Evolutionary conservation across 2,113 vertebrate genomes (phyloP).

Genomic region (Cromileptes altivelis): DNA sequence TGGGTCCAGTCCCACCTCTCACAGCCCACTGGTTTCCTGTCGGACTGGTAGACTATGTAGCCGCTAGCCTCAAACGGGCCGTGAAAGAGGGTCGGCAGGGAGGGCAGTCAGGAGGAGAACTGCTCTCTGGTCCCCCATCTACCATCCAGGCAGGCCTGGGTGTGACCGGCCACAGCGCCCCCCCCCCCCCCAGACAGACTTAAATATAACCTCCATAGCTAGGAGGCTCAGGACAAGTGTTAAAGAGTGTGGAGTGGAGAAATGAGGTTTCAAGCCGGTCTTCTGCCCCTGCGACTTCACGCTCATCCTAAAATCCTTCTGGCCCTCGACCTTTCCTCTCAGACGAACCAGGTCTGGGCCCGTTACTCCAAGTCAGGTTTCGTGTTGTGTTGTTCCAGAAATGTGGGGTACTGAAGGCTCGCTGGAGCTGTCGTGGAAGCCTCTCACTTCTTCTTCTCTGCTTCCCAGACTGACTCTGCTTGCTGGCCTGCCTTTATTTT

Average conservation of each 20-base stretch:
- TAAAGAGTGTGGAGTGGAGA: slow-evolving; percentile 54
- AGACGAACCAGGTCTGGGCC: slow-evolving; percentile 39
- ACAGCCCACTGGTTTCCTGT: slow-evolving; percentile 69
- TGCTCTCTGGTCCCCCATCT: slow-evolving; percentile 76
- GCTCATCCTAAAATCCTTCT: slow-evolving; percentile 53
- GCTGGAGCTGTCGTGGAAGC: slow-evolving; percentile 57
- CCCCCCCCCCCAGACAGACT: slow-evolving; percentile 64
- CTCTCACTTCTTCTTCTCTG: slow-evolving; percentile 58
- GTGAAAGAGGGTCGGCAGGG: slow-evolving; percentile 80
- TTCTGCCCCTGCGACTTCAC: slow-evolving; percentile 60
- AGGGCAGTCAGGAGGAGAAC: slow-evolving; percentile 79
- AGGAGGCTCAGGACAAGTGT: slow-evolving; percentile 78
- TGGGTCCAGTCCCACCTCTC: slow-evolving; percentile 68
- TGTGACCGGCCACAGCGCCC: slow-evolving; percentile 81
- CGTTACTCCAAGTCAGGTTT: slow-evolving; percentile 69
- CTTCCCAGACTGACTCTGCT: slow-evolving; percentile 73
- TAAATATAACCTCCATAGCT: slow-evolving; percentile 62
- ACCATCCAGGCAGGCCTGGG: slow-evolving; percentile 95
- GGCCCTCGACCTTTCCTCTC: slow-evolving; percentile 38
- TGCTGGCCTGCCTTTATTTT: slow-evolving; percentile 80
- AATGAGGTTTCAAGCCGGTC: slow-evolving; percentile 58
- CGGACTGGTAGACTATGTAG: slow-evolving; percentile 72
- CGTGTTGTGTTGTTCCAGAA: slow-evolving; percentile 65
- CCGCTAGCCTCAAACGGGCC: slow-evolving; percentile 61
- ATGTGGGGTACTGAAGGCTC: slow-evolving; percentile 46